Evolutionary conservation across 2,888 invertebrate species (phyloP).

Genomic region (Anoplius nigerrimus): DNA sequence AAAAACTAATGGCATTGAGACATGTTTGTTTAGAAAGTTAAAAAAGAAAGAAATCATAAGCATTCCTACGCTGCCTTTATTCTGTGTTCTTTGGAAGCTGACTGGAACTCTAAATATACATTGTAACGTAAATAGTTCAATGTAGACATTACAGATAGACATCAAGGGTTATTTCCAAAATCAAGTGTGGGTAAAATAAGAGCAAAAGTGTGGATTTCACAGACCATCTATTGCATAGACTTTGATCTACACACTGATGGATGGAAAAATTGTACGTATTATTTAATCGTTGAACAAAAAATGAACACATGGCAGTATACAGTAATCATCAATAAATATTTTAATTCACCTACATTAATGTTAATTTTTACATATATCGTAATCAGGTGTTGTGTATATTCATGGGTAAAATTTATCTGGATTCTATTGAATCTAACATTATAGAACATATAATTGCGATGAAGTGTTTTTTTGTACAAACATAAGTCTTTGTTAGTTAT

Average conservation of each 20-base stretch:
- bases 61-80: constrained; percentile 71
- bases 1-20: constrained; percentile 21
- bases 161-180: constrained; percentile 1
- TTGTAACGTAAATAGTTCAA: background rate
- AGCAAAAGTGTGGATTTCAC: constrained; percentile 9
- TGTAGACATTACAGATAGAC: background rate
- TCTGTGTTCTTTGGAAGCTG: constrained; percentile 43
- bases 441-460: too few relatives aligned
- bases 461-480: too few relatives aligned
- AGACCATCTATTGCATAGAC: constrained; percentile 40
- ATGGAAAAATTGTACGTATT: constrained; percentile 31
- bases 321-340: constrained; percentile 45
- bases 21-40: constrained; percentile 28
- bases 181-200: constrained; percentile 1
- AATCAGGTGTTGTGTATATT: constrained; percentile 1
- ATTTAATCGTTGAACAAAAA: constrained; percentile 27
- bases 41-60: constrained; percentile 43
- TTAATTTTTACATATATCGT: constrained; percentile 18
- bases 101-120: constrained; percentile 31
- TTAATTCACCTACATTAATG: constrained; percentile 41
- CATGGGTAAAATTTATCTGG: too few relatives aligned
- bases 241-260: constrained; percentile 30
- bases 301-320: constrained; percentile 21
- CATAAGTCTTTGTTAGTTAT: constrained; percentile 10
- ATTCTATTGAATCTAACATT: too few relatives aligned